Evolutionary conservation across 2,797 vertebrate species (phyloP).

Genomic region (Lacerta bilineata): DNA sequence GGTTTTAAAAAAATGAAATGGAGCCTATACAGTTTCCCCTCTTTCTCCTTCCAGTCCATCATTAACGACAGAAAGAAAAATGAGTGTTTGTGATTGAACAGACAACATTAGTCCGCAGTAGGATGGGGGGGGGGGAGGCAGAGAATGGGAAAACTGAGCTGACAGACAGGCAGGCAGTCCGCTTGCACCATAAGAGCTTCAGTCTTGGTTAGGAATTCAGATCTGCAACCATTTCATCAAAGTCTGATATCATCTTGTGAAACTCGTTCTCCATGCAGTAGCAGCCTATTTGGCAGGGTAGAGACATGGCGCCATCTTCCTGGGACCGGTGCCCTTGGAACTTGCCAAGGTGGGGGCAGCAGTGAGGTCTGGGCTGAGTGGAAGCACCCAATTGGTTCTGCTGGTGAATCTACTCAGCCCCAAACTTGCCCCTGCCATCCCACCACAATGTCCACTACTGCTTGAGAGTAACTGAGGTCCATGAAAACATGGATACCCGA

Average conservation of each 20-base stretch:
- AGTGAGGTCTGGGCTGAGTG: too few relatives aligned
- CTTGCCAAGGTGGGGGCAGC: too few relatives aligned
- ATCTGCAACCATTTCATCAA: not conserved
- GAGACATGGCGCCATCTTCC: too few relatives aligned
- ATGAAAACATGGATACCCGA: not conserved
- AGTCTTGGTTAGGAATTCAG: not conserved
- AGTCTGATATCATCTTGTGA: not conserved
- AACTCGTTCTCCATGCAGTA: not conserved
- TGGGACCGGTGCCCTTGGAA: too few relatives aligned
- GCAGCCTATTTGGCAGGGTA: too few relatives aligned
- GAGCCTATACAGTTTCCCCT: constrained; percentile 57
- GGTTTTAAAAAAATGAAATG: constrained; percentile 59
- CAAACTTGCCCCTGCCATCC: too few relatives aligned
- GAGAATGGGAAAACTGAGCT: not conserved
- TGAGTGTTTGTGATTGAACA: constrained; percentile 58
- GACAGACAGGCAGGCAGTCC: not conserved
- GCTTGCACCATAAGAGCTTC: not conserved
- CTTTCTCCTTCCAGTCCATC: constrained; percentile 60
- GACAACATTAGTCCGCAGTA: constrained; percentile 11
- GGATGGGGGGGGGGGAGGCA: constrained; percentile 6
- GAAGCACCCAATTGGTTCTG: too few relatives aligned
- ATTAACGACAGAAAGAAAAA: constrained; percentile 62
- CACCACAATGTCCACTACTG: not conserved
- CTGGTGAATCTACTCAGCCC: too few relatives aligned
- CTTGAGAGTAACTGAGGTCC: not conserved